These are phyloP conservation scores for Lomographa bimaculata DNA, from an alignment of 2,888 invertebrate species.

Conservation along the genomic window DNA sequence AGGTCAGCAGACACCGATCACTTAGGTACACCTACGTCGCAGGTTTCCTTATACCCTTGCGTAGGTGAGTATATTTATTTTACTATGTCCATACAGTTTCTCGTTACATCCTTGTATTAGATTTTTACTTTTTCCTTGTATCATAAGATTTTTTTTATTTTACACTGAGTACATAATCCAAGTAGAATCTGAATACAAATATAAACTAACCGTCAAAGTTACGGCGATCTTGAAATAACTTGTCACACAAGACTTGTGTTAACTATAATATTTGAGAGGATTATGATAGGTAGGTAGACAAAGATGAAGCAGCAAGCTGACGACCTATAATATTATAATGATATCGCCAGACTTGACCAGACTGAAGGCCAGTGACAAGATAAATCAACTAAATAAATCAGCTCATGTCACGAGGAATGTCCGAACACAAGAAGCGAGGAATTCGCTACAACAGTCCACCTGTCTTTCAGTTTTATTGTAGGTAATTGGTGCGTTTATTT, in stretches of 20 bases:
- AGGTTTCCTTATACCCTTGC: constrained; percentile 13
- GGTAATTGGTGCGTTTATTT: constrained; percentile 27
- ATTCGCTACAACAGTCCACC: constrained; percentile 34
- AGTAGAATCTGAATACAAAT: no score
- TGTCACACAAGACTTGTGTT: no score
- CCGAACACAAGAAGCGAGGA: constrained; percentile 28
- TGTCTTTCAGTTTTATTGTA: constrained; percentile 31
- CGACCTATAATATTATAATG: background rate
- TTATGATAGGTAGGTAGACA: no score
- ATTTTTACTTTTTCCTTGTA: constrained; percentile 3
- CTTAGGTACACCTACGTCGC: constrained; percentile 21
- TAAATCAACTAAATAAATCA: constrained; percentile 33
- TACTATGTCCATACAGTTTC: background rate
- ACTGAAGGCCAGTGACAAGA: constrained; percentile 24
- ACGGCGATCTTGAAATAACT: no score
- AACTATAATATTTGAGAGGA: no score
- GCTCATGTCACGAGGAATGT: constrained; percentile 27
- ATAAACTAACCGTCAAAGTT: no score
- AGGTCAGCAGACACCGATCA: constrained; percentile 27
- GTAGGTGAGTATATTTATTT: constrained; percentile 7
- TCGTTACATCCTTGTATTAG: no score
- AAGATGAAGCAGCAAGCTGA: background rate
- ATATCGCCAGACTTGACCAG: constrained; percentile 13
- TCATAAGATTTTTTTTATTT: no score
- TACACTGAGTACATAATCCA: no score